A percentile compares a stretch with the other conserved stretches of the same genome.
Evolutionary conservation across 1,140 invertebrate genomes (phyloP).

Genomic region (Ceratina calcarata): DNA sequence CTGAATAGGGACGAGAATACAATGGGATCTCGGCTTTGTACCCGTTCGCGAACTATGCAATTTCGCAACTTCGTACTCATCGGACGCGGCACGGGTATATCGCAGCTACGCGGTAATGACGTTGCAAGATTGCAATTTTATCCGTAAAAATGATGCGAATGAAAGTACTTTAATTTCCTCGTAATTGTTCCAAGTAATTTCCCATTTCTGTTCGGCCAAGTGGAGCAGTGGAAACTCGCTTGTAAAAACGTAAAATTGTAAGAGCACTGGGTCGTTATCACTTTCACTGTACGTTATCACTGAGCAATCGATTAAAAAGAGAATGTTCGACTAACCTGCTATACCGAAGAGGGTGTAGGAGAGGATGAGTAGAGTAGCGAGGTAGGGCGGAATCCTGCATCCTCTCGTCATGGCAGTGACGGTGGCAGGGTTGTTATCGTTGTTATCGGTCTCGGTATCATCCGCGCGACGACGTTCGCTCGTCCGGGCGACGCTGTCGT

Average conservation of each 20-base stretch:
- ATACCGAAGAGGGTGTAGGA: constrained; percentile 76
- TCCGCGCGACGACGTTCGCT: constrained; percentile 21
- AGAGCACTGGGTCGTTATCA: no score
- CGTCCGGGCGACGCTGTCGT: constrained; percentile 43
- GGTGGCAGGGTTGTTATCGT: constrained; percentile 41
- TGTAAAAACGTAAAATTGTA: no score
- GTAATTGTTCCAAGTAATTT: no score
- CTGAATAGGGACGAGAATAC: not conserved
- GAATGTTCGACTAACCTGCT: constrained; percentile 70
- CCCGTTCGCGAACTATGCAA: not conserved
- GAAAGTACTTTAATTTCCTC: no score
- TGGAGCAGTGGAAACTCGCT: no score
- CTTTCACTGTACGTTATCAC: not conserved
- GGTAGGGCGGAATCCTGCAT: constrained; percentile 73
- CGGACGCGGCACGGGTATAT: not conserved
- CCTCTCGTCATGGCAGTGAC: constrained; percentile 65
- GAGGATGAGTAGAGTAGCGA: constrained; percentile 75
- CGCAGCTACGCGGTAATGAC: not conserved
- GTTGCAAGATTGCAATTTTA: not conserved
- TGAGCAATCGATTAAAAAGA: not conserved
- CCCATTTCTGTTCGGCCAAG: no score
- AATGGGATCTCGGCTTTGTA: not conserved
- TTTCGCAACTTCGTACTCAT: not conserved
- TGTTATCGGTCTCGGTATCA: constrained; percentile 17
- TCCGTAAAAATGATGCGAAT: not conserved